These are phyloP conservation scores for Corythaeola cristata DNA, from an alignment of 2,113 vertebrate genomes.

Conservation along the genomic window DNA sequence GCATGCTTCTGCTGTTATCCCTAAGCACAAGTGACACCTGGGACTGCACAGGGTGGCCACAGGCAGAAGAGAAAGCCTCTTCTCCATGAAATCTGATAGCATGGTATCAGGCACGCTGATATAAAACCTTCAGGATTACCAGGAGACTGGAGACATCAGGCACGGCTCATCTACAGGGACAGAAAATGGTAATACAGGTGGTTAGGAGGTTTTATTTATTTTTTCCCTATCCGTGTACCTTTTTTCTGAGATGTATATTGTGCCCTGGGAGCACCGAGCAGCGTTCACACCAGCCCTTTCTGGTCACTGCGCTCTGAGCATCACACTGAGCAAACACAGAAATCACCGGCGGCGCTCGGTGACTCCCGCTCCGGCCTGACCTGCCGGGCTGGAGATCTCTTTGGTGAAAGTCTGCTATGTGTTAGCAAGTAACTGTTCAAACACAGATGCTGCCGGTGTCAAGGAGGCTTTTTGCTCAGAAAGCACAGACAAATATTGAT, in stretches of 20 bases:
- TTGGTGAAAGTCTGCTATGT: conserved; percentile 63
- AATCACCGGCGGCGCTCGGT: neutral
- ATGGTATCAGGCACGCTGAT: neutral
- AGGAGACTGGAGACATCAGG: neutral
- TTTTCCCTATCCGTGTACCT: neutral
- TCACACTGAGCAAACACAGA: conserved; percentile 2
- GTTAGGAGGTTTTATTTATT: neutral
- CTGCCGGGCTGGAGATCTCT: neutral
- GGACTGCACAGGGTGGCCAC: rapidly evolving
- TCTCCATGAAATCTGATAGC: neutral
- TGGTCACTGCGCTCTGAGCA: neutral
- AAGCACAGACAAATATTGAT: conserved; percentile 79
- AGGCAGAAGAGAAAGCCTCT: neutral
- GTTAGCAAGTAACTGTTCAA: conserved; percentile 74
- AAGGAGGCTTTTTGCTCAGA: conserved; percentile 58
- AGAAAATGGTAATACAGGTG: neutral
- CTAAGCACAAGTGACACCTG: no score
- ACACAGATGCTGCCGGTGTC: conserved; percentile 78
- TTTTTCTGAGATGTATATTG: neutral
- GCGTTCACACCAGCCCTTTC: neutral
- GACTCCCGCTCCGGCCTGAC: conserved; percentile 46
- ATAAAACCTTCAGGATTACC: neutral
- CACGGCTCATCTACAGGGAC: neutral
- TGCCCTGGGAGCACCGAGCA: neutral
- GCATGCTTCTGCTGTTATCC: neutral